Percentiles rank a stretch among this genome's conserved stretches.
Evolutionary conservation across 1,140 invertebrate species (phyloP).

Genomic region (Macrotrachela quadricornifera): DNA sequence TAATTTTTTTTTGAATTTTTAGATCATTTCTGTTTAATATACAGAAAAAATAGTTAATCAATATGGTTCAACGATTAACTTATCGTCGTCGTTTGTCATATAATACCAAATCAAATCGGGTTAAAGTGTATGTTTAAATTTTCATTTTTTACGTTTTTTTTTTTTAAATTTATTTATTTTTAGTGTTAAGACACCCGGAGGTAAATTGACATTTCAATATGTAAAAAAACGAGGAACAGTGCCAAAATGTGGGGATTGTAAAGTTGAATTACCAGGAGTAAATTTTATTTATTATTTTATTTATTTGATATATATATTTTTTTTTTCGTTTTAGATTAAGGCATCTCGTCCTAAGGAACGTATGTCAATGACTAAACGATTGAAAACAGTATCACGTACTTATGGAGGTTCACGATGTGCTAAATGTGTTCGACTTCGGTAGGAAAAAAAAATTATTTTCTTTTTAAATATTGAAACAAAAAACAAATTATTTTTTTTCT

Average conservation of each 20-base stretch:
- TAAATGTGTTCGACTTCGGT: slow-evolving; percentile 47
- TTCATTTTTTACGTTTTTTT: slow-evolving; percentile 1
- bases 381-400: slow-evolving; percentile 55
- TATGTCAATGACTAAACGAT: slow-evolving; percentile 64
- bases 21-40: too few species aligned
- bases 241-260: slow-evolving; percentile 81
- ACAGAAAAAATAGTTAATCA: slow-evolving; percentile 14
- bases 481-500: too few species aligned
- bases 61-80: slow-evolving; percentile 79
- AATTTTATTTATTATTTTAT: neutral
- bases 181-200: slow-evolving; percentile 64
- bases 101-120: slow-evolving; percentile 85
- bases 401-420: slow-evolving; percentile 92
- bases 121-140: slow-evolving; percentile 56
- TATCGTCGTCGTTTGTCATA: slow-evolving; percentile 82
- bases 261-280: slow-evolving; percentile 67
- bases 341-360: slow-evolving; percentile 61
- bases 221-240: slow-evolving; percentile 82
- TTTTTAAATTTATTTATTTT: slow-evolving; percentile 14
- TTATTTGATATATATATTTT: too few species aligned
- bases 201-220: slow-evolving; percentile 83
- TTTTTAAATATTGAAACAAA: too few species aligned
- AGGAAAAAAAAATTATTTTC: neutral
- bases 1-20: too few species aligned
- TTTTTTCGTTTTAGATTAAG: neutral